Evolutionary conservation across 2,888 invertebrate species (phyloP).

Genomic region (Protodeltote pygarga): DNA sequence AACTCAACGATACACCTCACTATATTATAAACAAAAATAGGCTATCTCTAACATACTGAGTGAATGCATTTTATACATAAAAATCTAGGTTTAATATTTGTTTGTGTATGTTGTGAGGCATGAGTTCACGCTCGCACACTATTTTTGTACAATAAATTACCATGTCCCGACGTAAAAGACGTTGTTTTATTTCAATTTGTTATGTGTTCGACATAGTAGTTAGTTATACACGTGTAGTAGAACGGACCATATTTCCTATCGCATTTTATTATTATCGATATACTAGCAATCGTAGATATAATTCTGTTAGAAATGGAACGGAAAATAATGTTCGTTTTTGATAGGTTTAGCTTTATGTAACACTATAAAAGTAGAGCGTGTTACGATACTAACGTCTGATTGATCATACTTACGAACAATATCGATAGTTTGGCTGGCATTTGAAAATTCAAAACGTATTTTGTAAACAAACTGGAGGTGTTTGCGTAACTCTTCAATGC

Average conservation of each 20-base stretch:
- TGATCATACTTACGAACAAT: constrained; percentile 28
- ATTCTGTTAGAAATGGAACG: too few species aligned
- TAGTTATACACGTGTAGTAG: constrained; percentile 34
- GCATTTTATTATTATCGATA: constrained; percentile 20
- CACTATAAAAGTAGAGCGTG: constrained; percentile 2
- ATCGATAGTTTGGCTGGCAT: constrained; percentile 19
- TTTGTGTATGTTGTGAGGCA: constrained; percentile 84
- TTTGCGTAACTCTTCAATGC: constrained; percentile 75
- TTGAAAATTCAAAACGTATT: constrained; percentile 58
- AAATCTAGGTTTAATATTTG: constrained; percentile 79
- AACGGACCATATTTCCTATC: constrained; percentile 11
- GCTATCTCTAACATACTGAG: constrained; percentile 84
- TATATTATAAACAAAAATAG: constrained; percentile 78
- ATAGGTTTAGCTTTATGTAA: constrained; percentile 9
- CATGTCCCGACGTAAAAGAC: constrained; percentile 77
- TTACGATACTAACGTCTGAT: constrained; percentile 29
- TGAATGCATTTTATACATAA: constrained; percentile 86
- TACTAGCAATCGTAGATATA: constrained; percentile 12
- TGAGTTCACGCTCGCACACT: constrained; percentile 86
- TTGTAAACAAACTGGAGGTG: constrained; percentile 66
- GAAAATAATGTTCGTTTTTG: too few species aligned
- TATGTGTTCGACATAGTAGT: constrained; percentile 35
- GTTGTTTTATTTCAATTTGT: constrained; percentile 77
- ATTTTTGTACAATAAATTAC: constrained; percentile 87
- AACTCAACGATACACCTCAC: constrained; percentile 83